A percentile compares a stretch with the other conserved stretches of the same genome.
These are phyloP conservation scores for Thaumetopoea pityocampa DNA, from an alignment of 1,140 invertebrate genomes.

Conservation along the genomic window DNA sequence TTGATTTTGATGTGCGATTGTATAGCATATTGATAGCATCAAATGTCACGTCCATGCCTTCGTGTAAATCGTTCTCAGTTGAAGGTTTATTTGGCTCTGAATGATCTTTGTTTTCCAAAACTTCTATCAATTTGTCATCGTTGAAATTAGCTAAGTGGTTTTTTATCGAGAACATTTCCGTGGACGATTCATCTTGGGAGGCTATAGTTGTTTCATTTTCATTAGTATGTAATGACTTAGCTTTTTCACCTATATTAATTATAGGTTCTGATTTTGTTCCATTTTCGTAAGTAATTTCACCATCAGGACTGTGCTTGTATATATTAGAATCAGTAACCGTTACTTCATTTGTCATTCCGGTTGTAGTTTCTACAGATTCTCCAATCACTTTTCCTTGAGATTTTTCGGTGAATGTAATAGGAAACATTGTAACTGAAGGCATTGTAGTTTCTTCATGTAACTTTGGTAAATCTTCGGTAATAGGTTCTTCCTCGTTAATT, in stretches of 20 bases:
- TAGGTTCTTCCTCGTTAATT: slow-evolving; percentile 1
- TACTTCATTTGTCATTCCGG: slow-evolving; percentile 10
- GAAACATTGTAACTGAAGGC: background rate
- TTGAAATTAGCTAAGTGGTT: slow-evolving; percentile 43
- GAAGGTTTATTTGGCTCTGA: slow-evolving; percentile 28
- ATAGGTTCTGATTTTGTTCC: background rate
- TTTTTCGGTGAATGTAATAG: slow-evolving; percentile 1
- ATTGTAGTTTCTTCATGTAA: slow-evolving; percentile 8
- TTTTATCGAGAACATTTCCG: slow-evolving; percentile 39
- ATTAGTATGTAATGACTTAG: slow-evolving; percentile 14
- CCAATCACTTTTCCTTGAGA: slow-evolving; percentile 4
- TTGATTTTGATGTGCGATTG: slow-evolving; percentile 54
- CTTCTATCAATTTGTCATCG: slow-evolving; percentile 37
- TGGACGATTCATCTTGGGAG: slow-evolving; percentile 27
- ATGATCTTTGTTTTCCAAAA: slow-evolving; percentile 35
- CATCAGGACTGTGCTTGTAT: too few species aligned
- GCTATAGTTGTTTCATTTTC: slow-evolving; percentile 6
- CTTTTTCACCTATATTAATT: slow-evolving; percentile 18
- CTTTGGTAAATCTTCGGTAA: slow-evolving; percentile 9
- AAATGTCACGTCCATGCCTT: slow-evolving; percentile 44
- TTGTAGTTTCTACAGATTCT: slow-evolving; percentile 29
- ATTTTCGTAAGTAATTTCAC: too few species aligned
- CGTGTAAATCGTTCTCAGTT: slow-evolving; percentile 27
- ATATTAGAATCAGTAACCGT: background rate
- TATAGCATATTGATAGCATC: slow-evolving; percentile 47